Base-by-base conservation (phyloP, 2,113 vertebrate genomes). In the Albula glossodonta region DNA sequence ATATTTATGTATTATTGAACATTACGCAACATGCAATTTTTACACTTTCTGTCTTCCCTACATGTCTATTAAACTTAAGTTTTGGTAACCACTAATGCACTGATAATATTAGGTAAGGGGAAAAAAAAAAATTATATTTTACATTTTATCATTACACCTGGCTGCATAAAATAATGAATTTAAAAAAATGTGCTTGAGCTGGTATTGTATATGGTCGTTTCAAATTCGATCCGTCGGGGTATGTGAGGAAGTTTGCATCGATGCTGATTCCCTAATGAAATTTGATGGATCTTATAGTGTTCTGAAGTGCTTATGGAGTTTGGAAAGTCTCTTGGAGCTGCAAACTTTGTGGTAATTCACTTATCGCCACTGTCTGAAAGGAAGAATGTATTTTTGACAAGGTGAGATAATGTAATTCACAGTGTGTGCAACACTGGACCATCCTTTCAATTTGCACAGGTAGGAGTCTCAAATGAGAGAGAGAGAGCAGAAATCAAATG, bases 381-480 rank as follows among this genome's bases (percentile, higher is more conserved):
- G 6, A n/a, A 8, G 70, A 25, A 31, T 74, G 70, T 74, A n/a
- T 74, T 74, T 74, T 66, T 74, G 22, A 74, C n/a, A n/a, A 19
- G 8, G 70, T 74, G n/a, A 31, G n/a, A 25, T 74, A 74, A n/a
- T 74, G 31, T 13, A n/a, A 74, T 74, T 74, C 22, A 41, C 31
- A 25, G 70, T 31, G 70, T 74, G 70, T 74, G n/a, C 70, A 74
- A 74, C 70, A 74, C 22, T 74, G 22, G 70, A 74, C 70, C 70
- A n/a, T 5, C 70, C 70, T 9, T 74, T 74, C 22, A 74, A 31
- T n/a, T 74, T 74, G 10, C 22, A n/a, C 70, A 74, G 70, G n/a
- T 66, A 19, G 60, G 22, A 66, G 60, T 74, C 70, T 74, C 70
- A 74, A 9, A 31, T 74, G 22, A 74, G 70, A 74, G 70, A 2